Base-by-base conservation (phyloP, 1,140 invertebrate species). In the Cherax destructor region DNA sequence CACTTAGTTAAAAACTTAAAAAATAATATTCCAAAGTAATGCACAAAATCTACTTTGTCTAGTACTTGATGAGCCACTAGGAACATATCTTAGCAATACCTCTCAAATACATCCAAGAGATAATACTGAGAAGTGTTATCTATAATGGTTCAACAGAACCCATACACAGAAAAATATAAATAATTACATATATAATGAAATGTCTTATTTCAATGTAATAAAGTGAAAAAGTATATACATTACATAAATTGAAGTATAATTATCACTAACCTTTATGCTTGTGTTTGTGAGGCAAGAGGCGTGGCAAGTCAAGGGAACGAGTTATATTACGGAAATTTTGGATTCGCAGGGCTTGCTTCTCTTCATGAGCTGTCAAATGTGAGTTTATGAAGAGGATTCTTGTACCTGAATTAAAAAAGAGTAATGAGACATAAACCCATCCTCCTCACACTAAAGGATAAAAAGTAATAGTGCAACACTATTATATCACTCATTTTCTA, bases 361-460 rank as follows among this genome's bases (percentile, higher is more conserved):
- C 97, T 93, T 97, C 96, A 94, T 98, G 97, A 47, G 98, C 97
- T 0, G 98, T 98, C 92, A 99, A 96, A 95, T 99, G 98, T 47
- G 97, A 98, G 16, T 98, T 99, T 0, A 99, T 96, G 94, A 99
- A 99, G 9, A 99, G 95, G 94, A 99, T 98, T 30, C 98, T 98
- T 1, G 98, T 98, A 3, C 98, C 91, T 93, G 61, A 11, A 87
- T 9, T 9, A 56, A 56, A 56, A 56, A 9, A 56, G 13, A 56
- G 13, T 41, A 41, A 41, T 41, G 30, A 41, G 30, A 41, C 30
- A 41, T 41, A 41, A 41, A 41, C 30, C 30, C 2, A 41, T 41
- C 30, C 30, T 41, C 30, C 30, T 41, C 30, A 41, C 30, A 41
- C 30, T 41, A 41, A 41, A 41, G 30, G 30, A 41, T 41, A 41